Evolutionary conservation across 2,888 invertebrate species (phyloP).

Genomic region (Hartigia nigra): DNA sequence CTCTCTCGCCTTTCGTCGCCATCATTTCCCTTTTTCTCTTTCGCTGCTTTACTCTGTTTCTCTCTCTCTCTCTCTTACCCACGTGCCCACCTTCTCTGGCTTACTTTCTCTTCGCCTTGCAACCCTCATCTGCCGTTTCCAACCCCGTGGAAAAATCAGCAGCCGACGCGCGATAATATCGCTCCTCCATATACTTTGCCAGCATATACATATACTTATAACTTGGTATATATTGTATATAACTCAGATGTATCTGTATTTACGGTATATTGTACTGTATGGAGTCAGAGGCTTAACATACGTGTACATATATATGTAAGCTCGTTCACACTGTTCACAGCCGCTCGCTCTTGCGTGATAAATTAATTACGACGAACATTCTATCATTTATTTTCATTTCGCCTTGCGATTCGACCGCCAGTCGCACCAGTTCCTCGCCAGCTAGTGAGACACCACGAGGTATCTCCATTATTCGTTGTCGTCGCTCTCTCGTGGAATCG

Average conservation of each 20-base stretch:
- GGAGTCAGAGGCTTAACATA: background rate
- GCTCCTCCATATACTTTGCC: background rate
- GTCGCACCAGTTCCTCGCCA: conserved; percentile 29
- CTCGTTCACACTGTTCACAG: background rate
- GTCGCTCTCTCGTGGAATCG: no score
- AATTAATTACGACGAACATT: conserved; percentile 59
- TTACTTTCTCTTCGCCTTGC: background rate
- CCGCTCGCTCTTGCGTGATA: conserved; percentile 43
- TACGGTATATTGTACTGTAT: background rate
- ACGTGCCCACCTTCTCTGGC: no score
- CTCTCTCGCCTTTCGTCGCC: background rate
- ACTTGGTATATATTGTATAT: background rate
- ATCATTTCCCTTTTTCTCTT: background rate
- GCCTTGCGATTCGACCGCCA: conserved; percentile 46
- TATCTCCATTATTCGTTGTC: background rate
- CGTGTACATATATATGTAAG: background rate
- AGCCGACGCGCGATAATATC: conserved; percentile 19
- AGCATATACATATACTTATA: background rate
- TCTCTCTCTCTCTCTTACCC: no score
- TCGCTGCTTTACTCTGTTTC: background rate
- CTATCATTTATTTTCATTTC: conserved; percentile 64
- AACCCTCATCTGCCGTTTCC: background rate
- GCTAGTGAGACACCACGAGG: background rate
- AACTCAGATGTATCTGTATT: background rate
- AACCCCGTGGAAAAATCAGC: background rate